Percentiles rank a stretch among this genome's conserved stretches.
Conservation (phyloP, 2,888 invertebrate species). For the Orchestes rusci region DNA sequence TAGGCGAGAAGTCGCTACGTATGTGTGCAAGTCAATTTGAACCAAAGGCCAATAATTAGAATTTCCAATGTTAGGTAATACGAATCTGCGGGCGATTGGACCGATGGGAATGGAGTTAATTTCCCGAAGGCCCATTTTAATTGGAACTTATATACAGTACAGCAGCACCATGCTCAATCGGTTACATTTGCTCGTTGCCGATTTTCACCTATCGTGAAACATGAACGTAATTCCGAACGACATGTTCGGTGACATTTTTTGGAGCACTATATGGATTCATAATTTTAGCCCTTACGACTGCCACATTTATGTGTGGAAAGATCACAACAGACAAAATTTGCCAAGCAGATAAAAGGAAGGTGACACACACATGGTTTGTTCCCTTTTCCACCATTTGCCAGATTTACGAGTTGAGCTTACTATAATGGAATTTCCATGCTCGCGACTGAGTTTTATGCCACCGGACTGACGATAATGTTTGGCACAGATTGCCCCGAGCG, state of each 20-base stretch:
- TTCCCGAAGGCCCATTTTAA: constrained; percentile 33
- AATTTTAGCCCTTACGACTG: too few relatives aligned
- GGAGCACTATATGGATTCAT: too few relatives aligned
- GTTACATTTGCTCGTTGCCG: too few relatives aligned
- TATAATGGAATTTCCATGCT: constrained; percentile 46
- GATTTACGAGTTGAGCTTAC: constrained; percentile 44
- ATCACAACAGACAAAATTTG: too few relatives aligned
- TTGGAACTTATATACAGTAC: constrained; percentile 23
- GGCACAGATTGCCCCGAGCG: constrained; percentile 38
- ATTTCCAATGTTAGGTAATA: constrained; percentile 31
- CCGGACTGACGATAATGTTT: constrained; percentile 40
- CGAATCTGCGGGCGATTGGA: constrained; percentile 30
- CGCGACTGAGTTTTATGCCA: constrained; percentile 43
- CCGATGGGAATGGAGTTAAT: constrained; percentile 29
- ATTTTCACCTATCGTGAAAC: too few relatives aligned
- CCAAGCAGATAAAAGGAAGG: too few relatives aligned
- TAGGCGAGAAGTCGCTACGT: too few relatives aligned
- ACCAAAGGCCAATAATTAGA: constrained; percentile 30
- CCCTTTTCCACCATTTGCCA: constrained; percentile 28
- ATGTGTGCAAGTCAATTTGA: constrained; percentile 9
- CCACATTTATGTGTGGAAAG: too few relatives aligned
- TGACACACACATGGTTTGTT: constrained; percentile 18
- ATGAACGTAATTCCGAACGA: too few relatives aligned
- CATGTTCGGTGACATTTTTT: too few relatives aligned
- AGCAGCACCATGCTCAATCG: constrained; percentile 2